Base-by-base conservation (phyloP, 2,888 invertebrate species). In the Myopa tessellatipennis region DNA sequence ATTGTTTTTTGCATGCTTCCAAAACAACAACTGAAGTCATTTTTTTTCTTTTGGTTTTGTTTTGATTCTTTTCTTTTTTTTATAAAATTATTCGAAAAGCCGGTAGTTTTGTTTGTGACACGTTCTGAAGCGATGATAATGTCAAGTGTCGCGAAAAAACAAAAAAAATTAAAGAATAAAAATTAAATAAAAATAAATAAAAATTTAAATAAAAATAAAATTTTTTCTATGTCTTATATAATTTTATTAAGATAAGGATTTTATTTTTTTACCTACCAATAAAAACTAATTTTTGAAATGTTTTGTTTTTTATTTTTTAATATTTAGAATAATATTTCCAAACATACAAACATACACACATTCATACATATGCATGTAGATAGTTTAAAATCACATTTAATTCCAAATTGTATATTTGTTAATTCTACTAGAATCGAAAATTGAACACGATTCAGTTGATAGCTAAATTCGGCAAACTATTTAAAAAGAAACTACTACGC, bases 391-490 rank as follows among this genome's bases (percentile, higher is more conserved):
- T 50, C 8, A 50, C 50, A 10, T 50, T 10, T 8, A 50, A 10
- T 50, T 50, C 50, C 14, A 14, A 50, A 60, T 60, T 60, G 1
- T n/a, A 18, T 60, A 60, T 18, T 3, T 60, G 7, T 14, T 60
- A 16, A 60, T 60, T 60, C 1, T 60, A 60, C 1, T 60, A 60
- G 7, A 6, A 60, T 8, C 61, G 26, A 26, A 63, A 63, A 18
- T 63, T 7, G 34, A 63, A 63, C 26, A 34, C 61, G 61, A 63
- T 63, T 63, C n/a, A 63, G 61, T 63, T 63, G 26, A 63, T 26
- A 26, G 61, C 34, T 6, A 34, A 63, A 63, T 58, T n/a, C 1
- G 12, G 6, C 6, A n/a, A n/a, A n/a, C 10, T n/a, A 12, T 52
- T 12, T 58, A n/a, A 14, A 58, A 16, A 58, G n/a, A 58, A 58